Conservation (phyloP, 2,888 invertebrate species). For the Nomada fabriciana region DNA sequence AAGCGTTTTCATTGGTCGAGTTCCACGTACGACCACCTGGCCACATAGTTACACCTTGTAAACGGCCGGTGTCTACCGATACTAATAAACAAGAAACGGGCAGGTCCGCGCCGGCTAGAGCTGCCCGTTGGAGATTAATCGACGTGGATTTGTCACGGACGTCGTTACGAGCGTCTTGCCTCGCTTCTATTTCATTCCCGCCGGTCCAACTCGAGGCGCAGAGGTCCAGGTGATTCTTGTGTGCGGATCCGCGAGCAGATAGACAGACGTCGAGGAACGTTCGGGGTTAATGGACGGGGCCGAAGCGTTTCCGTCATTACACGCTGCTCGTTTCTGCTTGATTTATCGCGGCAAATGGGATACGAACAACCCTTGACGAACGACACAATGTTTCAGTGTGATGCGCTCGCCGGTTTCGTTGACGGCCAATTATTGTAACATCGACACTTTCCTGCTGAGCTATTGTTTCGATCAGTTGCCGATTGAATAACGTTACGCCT, state of each 20-base stretch:
- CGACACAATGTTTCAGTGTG: conserved; percentile 1
- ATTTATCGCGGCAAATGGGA: conserved; percentile 19
- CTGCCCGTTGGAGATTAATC: conserved; percentile 75
- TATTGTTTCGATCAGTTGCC: not conserved
- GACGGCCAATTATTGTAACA: not conserved
- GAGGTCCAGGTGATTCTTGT: not conserved
- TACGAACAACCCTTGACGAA: not conserved
- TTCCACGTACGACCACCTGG: conserved; percentile 77
- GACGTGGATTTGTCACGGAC: conserved; percentile 78
- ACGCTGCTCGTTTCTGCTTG: conserved; percentile 14
- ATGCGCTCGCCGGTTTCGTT: conserved; percentile 2
- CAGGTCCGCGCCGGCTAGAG: conserved; percentile 29
- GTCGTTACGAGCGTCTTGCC: conserved; percentile 64
- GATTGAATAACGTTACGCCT: too few species aligned
- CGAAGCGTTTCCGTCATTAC: conserved; percentile 25
- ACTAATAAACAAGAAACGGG: conserved; percentile 66
- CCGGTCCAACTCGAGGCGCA: not conserved
- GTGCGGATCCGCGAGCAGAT: conserved; percentile 10
- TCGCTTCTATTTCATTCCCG: conserved; percentile 34
- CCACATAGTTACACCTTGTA: conserved; percentile 73
- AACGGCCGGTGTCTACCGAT: conserved; percentile 70
- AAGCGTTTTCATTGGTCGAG: conserved; percentile 67
- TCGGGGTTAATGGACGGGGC: conserved; percentile 7
- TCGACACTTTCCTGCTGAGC: not conserved
- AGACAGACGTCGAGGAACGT: conserved; percentile 8